A percentile compares a stretch with the other conserved stretches of the same genome.
Conservation (phyloP, 1,140 invertebrate genomes). For the Caenorhabditis brenneri region DNA sequence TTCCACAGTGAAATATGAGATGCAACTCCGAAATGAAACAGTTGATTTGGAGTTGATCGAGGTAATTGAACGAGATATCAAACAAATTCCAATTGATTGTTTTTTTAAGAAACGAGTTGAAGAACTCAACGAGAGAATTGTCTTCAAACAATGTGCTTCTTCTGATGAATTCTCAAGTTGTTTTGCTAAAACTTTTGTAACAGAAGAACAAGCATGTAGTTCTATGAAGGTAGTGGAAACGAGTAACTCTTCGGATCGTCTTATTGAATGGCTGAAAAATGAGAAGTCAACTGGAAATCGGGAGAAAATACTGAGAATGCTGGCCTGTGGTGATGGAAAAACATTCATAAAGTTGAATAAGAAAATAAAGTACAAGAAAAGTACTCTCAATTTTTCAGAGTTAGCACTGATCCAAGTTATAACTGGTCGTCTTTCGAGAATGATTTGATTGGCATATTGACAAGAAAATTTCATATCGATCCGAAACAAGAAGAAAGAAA, state of each 20-base stretch:
- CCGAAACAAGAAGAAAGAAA: background rate
- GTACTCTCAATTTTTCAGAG: background rate
- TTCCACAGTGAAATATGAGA: no score
- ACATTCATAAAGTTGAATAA: background rate
- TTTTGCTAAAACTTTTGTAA: no score
- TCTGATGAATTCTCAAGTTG: background rate
- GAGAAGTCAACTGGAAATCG: background rate
- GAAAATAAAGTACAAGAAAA: background rate
- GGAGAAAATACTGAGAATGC: background rate
- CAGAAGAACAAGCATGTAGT: background rate
- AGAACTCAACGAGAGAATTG: background rate
- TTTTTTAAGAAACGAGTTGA: background rate
- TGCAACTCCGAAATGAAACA: no score
- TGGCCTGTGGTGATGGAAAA: background rate
- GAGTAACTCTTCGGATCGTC: background rate
- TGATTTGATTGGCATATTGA: background rate
- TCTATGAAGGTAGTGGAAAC: background rate
- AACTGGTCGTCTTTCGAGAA: background rate
- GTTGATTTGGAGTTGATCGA: no score
- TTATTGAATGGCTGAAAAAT: background rate
- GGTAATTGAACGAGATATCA: no score
- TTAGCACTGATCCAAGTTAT: background rate
- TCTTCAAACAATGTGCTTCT: background rate
- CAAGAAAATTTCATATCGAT: background rate
- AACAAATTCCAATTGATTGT: no score